Evolutionary conservation across 2,113 vertebrate genomes (phyloP).

Genomic region (Haemorhous mexicanus): DNA sequence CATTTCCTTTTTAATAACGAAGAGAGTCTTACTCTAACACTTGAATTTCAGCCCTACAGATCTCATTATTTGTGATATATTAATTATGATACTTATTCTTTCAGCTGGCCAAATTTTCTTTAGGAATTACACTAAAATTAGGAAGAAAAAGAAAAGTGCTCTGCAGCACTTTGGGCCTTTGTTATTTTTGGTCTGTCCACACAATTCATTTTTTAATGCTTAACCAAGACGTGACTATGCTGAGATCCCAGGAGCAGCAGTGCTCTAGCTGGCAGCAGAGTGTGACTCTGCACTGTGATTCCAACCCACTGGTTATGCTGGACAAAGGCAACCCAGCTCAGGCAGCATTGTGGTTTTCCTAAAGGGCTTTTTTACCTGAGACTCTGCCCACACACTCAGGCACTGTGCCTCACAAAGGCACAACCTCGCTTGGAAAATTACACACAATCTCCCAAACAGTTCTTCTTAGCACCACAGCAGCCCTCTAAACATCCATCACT

Average conservation of each 20-base stretch:
- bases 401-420: neutral
- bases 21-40: neutral
- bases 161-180: neutral
- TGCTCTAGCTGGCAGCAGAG: neutral
- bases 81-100: neutral
- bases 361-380: neutral
- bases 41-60: neutral
- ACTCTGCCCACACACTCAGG: neutral
- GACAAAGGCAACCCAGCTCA: neutral
- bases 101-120: neutral
- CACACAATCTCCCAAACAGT: neutral
- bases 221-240: neutral
- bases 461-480: neutral
- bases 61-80: neutral
- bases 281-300: neutral
- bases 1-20: neutral
- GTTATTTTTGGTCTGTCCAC: neutral
- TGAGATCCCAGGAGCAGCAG: neutral
- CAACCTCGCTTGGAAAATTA: neutral
- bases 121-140: neutral
- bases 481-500: neutral
- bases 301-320: neutral
- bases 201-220: neutral
- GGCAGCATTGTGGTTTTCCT: neutral
- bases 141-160: neutral